Evolutionary conservation across 2,888 invertebrate genomes (phyloP).

Genomic region (Pegoplata infirma): DNA sequence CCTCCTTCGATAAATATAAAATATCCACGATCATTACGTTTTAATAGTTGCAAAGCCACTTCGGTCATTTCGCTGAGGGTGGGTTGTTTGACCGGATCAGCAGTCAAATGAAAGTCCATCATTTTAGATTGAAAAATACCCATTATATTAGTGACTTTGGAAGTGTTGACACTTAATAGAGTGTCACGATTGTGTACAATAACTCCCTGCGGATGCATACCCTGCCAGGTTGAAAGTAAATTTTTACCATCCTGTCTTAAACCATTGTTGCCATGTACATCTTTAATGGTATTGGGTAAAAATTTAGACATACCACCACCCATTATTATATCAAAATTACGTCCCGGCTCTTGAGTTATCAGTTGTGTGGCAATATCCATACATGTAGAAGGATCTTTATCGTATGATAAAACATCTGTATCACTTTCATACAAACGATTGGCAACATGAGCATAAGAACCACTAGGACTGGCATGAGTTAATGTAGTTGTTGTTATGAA

Average conservation of each 20-base stretch:
- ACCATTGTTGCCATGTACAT: constrained; percentile 79
- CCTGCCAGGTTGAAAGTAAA: constrained; percentile 83
- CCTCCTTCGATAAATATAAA: constrained; percentile 83
- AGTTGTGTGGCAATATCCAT: constrained; percentile 87
- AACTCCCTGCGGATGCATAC: constrained; percentile 78
- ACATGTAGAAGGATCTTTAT: constrained; percentile 76
- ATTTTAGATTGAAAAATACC: constrained; percentile 80
- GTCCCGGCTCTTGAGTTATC: constrained; percentile 83
- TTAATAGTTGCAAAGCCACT: constrained; percentile 82
- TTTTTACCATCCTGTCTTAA: constrained; percentile 82
- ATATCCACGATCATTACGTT: constrained; percentile 80
- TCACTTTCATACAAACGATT: constrained; percentile 87
- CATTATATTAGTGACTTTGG: constrained; percentile 79
- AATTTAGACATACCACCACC: constrained; percentile 87
- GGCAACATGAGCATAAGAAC: constrained; percentile 81
- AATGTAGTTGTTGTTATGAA: constrained; percentile 88
- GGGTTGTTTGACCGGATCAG: constrained; percentile 74
- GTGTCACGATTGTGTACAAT: constrained; percentile 82
- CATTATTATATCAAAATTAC: constrained; percentile 85
- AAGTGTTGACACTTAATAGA: constrained; percentile 78
- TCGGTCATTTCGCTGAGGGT: constrained; percentile 84
- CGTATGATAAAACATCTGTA: constrained; percentile 77
- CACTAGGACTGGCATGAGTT: constrained; percentile 89
- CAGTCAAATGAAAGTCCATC: constrained; percentile 80
- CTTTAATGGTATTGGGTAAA: constrained; percentile 80